Evolutionary conservation across 1,140 invertebrate genomes (phyloP).

Genomic region (Drosophila athabasca): DNA sequence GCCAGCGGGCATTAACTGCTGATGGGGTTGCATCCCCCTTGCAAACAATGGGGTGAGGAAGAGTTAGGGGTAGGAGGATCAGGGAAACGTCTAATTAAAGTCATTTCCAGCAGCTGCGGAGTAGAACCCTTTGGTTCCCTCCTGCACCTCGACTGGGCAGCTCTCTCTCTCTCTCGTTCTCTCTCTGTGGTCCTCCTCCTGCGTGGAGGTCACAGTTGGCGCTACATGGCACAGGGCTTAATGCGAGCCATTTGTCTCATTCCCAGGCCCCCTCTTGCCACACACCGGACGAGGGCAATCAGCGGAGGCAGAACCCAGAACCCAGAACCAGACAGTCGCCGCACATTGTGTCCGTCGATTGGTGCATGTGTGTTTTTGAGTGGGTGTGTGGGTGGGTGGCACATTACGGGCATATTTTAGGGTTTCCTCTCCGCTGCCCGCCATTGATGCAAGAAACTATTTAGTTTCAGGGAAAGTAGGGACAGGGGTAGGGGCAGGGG

Average conservation of each 20-base stretch:
- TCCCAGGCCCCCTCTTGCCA: slow-evolving; percentile 1
- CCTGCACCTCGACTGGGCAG: too few species aligned
- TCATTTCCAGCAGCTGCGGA: slow-evolving; percentile 71
- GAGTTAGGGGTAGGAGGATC: background rate
- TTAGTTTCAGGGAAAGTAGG: slow-evolving; percentile 64
- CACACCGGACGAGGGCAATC: slow-evolving; percentile 51
- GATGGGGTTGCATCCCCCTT: slow-evolving; percentile 41
- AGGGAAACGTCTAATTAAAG: slow-evolving; percentile 64
- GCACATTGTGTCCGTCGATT: slow-evolving; percentile 19
- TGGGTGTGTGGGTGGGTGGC: background rate
- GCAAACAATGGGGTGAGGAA: slow-evolving; percentile 13
- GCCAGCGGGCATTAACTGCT: slow-evolving; percentile 33
- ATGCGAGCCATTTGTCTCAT: slow-evolving; percentile 60
- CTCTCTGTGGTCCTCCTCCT: slow-evolving; percentile 20
- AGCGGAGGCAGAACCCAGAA: slow-evolving; percentile 34
- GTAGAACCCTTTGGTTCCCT: background rate
- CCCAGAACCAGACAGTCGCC: slow-evolving; percentile 33
- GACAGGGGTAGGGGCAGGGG: background rate
- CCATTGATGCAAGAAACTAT: slow-evolving; percentile 56
- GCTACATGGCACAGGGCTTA: slow-evolving; percentile 71
- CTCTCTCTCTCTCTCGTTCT: background rate
- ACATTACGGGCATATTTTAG: slow-evolving; percentile 61
- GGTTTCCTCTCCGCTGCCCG: slow-evolving; percentile 32
- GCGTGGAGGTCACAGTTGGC: slow-evolving; percentile 73
- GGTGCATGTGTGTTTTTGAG: background rate